A percentile compares a stretch with the other conserved stretches of the same genome.
These are phyloP conservation scores for Muraenolepis orangiensis DNA, from an alignment of 2,797 vertebrate genomes.

Conservation along the genomic window DNA sequence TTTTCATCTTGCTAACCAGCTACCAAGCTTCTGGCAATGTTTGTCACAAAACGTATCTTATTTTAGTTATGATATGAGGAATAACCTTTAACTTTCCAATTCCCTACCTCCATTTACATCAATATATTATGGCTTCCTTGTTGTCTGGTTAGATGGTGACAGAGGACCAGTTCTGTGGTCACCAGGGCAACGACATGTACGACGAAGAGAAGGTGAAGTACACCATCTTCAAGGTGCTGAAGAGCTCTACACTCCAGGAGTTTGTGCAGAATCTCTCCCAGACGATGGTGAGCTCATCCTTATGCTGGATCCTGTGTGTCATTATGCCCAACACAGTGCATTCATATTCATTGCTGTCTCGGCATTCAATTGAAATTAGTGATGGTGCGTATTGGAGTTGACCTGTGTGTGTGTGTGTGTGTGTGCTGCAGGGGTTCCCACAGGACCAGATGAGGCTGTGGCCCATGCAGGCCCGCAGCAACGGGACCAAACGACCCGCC, in stretches of 20 bases:
- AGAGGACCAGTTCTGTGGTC: slow-evolving; percentile 99
- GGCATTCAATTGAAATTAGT: not conserved
- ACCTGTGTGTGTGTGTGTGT: not conserved
- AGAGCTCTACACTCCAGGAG: slow-evolving; percentile 94
- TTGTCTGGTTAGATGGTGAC: slow-evolving; percentile 85
- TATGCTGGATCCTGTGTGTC: too few relatives aligned
- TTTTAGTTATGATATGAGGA: not conserved
- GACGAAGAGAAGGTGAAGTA: slow-evolving; percentile 99
- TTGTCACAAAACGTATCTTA: too few relatives aligned
- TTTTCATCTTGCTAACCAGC: too few relatives aligned
- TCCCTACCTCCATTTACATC: not conserved
- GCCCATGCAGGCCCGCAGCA: slow-evolving; percentile 99
- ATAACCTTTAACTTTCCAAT: not conserved
- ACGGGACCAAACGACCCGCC: slow-evolving; percentile 95
- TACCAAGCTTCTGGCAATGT: too few relatives aligned
- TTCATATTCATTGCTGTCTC: not conserved
- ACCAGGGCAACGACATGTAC: slow-evolving; percentile 99
- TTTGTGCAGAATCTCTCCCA: slow-evolving; percentile 98
- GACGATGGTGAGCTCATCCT: slow-evolving; percentile 87
- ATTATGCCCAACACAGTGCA: not conserved
- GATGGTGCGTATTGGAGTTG: not conserved
- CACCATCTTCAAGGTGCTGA: slow-evolving; percentile 98
- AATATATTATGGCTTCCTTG: not conserved
- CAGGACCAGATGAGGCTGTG: slow-evolving; percentile 99
- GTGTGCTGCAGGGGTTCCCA: slow-evolving; percentile 86